Evolutionary conservation across 2,797 vertebrate species (phyloP).

Genomic region (Miichthys miiuy): DNA sequence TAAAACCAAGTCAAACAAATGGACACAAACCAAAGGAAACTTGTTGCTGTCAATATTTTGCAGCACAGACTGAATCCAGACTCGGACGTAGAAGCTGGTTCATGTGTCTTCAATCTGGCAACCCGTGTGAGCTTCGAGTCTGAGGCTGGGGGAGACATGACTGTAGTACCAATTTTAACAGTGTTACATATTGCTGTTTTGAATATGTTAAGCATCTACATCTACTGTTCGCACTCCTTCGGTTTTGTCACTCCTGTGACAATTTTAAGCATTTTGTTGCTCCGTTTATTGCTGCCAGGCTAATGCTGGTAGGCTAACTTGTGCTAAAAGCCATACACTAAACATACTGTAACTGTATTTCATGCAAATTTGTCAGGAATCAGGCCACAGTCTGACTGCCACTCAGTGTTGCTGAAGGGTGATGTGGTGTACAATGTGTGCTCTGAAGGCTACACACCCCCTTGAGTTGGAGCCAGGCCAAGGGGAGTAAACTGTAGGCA

Average conservation of each 20-base stretch:
- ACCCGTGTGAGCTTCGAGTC: too few species aligned
- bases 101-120: not conserved
- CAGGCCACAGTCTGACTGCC: not conserved
- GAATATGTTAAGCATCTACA: not conserved
- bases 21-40: too few species aligned
- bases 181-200: too few species aligned
- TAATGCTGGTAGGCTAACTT: too few species aligned
- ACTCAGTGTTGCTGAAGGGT: not conserved
- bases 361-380: not conserved
- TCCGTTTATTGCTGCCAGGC: too few species aligned
- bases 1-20: too few species aligned
- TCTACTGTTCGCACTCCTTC: not conserved
- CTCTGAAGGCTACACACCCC: constrained; percentile 67
- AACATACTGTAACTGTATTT: not conserved
- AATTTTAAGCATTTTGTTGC: too few species aligned
- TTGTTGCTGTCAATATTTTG: too few species aligned
- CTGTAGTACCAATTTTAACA: too few species aligned
- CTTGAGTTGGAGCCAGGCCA: constrained; percentile 45
- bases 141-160: too few species aligned
- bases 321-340: not conserved
- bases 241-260: not conserved
- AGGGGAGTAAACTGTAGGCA: constrained; percentile 63
- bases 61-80: too few species aligned
- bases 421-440: constrained; percentile 30
- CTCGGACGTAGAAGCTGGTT: too few species aligned